Conservation (phyloP, 2,888 invertebrate genomes). For the Netelia inedita region DNA sequence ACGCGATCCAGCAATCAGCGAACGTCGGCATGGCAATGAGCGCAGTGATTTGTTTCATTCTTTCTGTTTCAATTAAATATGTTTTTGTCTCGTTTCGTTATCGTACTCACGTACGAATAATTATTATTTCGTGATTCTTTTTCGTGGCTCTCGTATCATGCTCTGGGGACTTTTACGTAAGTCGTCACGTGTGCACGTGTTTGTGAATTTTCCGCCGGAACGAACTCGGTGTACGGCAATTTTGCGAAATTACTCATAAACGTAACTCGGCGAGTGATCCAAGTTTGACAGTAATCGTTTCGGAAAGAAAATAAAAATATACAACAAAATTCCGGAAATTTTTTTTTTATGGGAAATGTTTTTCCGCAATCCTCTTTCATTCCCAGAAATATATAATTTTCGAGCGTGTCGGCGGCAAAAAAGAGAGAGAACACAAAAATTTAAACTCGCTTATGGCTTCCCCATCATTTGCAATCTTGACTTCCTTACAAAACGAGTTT, state of each 20-base stretch:
- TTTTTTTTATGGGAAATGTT: not conserved
- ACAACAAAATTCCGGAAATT: not conserved
- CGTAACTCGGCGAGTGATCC: slow-evolving; percentile 22
- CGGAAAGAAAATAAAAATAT: not conserved
- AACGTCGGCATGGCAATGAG: not conserved
- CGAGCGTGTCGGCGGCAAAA: not conserved
- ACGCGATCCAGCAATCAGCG: slow-evolving; percentile 21
- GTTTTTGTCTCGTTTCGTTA: not conserved
- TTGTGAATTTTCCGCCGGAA: slow-evolving; percentile 17
- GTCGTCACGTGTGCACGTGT: slow-evolving; percentile 39
- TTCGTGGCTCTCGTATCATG: slow-evolving; percentile 14
- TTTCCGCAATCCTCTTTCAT: not conserved
- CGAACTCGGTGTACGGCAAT: slow-evolving; percentile 24
- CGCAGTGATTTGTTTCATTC: not conserved
- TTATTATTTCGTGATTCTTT: not conserved
- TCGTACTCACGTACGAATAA: not conserved
- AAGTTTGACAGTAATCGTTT: slow-evolving; percentile 29
- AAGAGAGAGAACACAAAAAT: not conserved
- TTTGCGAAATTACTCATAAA: slow-evolving; percentile 34
- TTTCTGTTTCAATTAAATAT: not conserved
- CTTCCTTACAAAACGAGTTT: no score
- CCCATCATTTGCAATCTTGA: not conserved
- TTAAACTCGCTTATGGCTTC: not conserved
- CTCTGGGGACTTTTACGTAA: slow-evolving; percentile 53
- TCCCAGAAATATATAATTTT: not conserved